These are phyloP conservation scores for Rhinogobius similis DNA, from an alignment of 2,113 vertebrate species.

Conservation along the genomic window DNA sequence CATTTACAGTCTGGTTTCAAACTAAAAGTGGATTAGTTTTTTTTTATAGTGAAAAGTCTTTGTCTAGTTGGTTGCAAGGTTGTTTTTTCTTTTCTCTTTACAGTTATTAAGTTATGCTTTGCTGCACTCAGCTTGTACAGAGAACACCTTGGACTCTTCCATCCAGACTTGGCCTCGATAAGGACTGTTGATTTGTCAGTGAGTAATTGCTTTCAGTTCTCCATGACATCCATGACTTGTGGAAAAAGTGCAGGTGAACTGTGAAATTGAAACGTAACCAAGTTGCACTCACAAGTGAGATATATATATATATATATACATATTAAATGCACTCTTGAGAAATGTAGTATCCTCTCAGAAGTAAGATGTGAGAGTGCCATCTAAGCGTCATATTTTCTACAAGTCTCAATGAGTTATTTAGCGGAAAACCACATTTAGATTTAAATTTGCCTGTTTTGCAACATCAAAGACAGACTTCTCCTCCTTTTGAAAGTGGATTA, in stretches of 20 bases:
- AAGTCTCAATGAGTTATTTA: neutral
- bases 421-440: slow-evolving; percentile 1
- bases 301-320: neutral
- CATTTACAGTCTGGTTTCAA: slow-evolving; percentile 49
- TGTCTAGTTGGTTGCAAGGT: neutral
- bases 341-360: neutral
- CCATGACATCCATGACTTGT: neutral
- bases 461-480: slow-evolving; percentile 3
- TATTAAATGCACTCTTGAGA: neutral
- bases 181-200: slow-evolving; percentile 1
- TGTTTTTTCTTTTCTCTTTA: neutral
- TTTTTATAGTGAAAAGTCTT: slow-evolving; percentile 8
- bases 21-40: slow-evolving; percentile 38
- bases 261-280: slow-evolving; percentile 14
- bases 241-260: slow-evolving; percentile 1
- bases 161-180: neutral
- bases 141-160: neutral
- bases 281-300: neutral
- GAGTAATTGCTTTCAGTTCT: slow-evolving; percentile 16
- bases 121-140: neutral
- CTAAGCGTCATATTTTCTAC: neutral
- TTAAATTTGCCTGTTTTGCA: neutral
- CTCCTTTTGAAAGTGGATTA: slow-evolving; percentile 1
- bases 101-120: neutral
- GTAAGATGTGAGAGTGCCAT: neutral